Evolutionary conservation across 1,140 invertebrate species (phyloP).

Genomic region (Batillaria attramentaria): DNA sequence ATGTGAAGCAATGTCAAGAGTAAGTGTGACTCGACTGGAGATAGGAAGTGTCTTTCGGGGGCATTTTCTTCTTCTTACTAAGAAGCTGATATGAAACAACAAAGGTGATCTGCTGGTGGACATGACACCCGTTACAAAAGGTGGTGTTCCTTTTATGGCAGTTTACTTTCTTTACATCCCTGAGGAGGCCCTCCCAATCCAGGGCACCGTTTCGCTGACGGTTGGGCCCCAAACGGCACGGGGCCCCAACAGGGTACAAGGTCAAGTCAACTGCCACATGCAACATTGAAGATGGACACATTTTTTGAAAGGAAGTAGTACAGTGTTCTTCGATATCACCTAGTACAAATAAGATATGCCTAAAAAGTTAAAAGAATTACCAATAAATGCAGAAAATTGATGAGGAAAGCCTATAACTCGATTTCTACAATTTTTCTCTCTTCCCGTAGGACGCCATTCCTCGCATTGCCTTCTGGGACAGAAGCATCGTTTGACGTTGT

Average conservation of each 20-base stretch:
- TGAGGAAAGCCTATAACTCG: background rate
- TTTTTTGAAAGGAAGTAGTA: too few species aligned
- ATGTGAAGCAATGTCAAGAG: too few species aligned
- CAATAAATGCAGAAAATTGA: background rate
- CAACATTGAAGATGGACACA: background rate
- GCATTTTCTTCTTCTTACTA: too few species aligned
- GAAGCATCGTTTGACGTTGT: background rate
- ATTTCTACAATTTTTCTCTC: background rate
- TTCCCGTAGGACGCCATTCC: slow-evolving; percentile 29
- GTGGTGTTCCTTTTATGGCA: background rate
- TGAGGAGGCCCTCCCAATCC: slow-evolving; percentile 15
- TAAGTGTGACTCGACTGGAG: too few species aligned
- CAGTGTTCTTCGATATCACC: background rate
- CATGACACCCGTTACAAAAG: background rate
- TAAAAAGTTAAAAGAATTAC: background rate
- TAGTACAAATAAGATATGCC: background rate
- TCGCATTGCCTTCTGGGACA: slow-evolving; percentile 22
- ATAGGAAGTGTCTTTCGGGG: too few species aligned
- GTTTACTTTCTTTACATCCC: background rate
- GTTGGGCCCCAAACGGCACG: background rate
- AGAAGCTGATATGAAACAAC: too few species aligned
- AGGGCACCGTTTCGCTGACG: background rate
- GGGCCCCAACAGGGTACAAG: slow-evolving; percentile 33
- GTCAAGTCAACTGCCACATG: background rate
- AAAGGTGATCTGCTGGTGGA: too few species aligned